phyloP scores from a whole-genome alignment of 2,797 vertebrate genomes.

The Cirrhinus mrigala region DNA sequence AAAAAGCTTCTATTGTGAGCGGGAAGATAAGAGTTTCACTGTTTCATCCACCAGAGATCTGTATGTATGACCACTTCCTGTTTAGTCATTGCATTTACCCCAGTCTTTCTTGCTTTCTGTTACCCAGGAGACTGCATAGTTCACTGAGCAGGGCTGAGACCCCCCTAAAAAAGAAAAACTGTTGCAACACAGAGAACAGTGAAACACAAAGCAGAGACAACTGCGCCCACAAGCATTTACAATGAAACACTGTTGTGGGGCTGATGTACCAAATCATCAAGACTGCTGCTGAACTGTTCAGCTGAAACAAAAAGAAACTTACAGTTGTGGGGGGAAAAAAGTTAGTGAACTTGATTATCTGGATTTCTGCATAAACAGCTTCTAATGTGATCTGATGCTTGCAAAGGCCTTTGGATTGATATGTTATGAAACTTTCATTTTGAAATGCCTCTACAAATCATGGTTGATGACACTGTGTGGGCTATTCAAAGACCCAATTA shows the following conservation, averaged over 20 bases:
- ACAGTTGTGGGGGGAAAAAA: not conserved
- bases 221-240: not conserved
- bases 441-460: not conserved
- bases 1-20: conserved; percentile 16
- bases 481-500: not conserved
- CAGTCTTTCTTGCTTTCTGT: conserved; percentile 20
- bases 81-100: conserved; percentile 32
- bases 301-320: not conserved
- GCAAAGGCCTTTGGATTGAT: not conserved
- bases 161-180: conserved; percentile 24
- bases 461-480: not conserved
- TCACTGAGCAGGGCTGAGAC: conserved; percentile 29
- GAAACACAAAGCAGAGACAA: not conserved
- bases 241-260: conserved; percentile 9
- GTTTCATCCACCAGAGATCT: conserved; percentile 47
- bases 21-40: conserved; percentile 43
- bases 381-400: not conserved
- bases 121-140: conserved; percentile 38
- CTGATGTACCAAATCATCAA: conserved; percentile 16
- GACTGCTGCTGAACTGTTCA: not conserved
- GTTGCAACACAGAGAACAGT: conserved; percentile 29
- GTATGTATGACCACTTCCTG: conserved; percentile 49
- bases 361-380: not conserved
- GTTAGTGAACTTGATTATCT: not conserved
- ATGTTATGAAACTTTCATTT: not conserved